Evolutionary conservation across 2,888 invertebrate genomes (phyloP), one percentile per base, ranked within the genome.

Genomic region (Acleris laterana): DNA sequence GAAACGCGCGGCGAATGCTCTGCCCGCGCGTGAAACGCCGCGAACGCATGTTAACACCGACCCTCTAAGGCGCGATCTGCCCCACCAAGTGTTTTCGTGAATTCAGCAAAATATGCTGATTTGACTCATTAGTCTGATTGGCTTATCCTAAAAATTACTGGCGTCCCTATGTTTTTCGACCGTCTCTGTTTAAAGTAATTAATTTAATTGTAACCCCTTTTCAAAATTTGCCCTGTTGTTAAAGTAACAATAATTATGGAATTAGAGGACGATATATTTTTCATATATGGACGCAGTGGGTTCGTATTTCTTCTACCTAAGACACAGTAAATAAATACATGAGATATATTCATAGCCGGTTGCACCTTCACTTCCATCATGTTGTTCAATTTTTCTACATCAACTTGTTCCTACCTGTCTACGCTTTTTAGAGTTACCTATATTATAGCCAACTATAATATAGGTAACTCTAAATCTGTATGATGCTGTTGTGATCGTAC

Each of bases 251-350:
- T 80, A 77, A 83, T 81, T 78, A 91, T 92, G 91, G 90, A 90
- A 81, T 83, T 89, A 87, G 89, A 83, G 63, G 88, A 89, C 73
- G 89, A 88, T 81, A 81, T 84, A 78, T 87, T 83, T 87, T 83
- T 82, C 80, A 81, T 84, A 73, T 78, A 87, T 77, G 88, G 87
- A 87, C 80, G 83, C 79, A 86, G 77, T 72, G 88, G 89, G 90
- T 91, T 90, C 81, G 89, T 90, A 90, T 87, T 72, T 63, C 71
- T 76, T 77, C 57, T 64, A 25, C 1, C n/a, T 20, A 51, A 60
- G 61, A 64, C 68, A 63, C 70, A 70, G 68, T 67, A 63, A 66
- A 63, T 67, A 63, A 67, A 58, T 49, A 48, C 61, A 61, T 65
- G 61, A 65, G 55, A 42, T 55, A 32, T 65, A 65, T 60, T 61